Conservation (phyloP, 2,797 vertebrate species). For the Merluccius polli region DNA sequence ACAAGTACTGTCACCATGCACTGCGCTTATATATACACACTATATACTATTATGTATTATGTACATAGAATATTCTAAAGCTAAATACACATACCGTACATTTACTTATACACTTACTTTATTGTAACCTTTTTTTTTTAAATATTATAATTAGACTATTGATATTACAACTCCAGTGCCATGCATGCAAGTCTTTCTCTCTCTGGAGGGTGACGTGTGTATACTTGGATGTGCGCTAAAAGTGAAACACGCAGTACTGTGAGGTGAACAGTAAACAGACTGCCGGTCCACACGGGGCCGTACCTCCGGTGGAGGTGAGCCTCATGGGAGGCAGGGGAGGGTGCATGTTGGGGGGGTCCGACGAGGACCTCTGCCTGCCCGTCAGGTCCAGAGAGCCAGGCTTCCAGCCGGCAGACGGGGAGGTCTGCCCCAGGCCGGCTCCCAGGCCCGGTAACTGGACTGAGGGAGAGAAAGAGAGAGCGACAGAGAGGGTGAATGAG, state of each 20-base stretch:
- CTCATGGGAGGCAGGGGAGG: constrained; percentile 84
- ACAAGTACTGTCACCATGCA: constrained; percentile 16
- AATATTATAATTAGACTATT: no score
- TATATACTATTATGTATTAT: background rate
- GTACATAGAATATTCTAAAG: background rate
- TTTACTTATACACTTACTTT: no score
- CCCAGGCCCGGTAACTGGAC: constrained; percentile 80
- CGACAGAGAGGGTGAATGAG: background rate
- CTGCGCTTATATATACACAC: background rate
- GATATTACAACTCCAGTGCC: no score
- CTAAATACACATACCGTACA: background rate
- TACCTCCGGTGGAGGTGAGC: constrained; percentile 90
- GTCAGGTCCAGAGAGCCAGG: constrained; percentile 82
- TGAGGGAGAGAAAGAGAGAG: constrained; percentile 44
- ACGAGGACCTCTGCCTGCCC: constrained; percentile 93
- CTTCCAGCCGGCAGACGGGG: constrained; percentile 86
- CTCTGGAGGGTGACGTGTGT: no score
- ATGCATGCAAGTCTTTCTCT: no score
- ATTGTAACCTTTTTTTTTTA: no score
- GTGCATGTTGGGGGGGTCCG: constrained; percentile 97
- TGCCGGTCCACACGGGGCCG: constrained; percentile 36
- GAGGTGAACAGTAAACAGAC: no score
- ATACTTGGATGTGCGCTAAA: background rate
- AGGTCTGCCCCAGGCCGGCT: constrained; percentile 76
- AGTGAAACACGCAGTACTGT: no score